These are phyloP conservation scores for Embidobia sp. DNA, from an alignment of 2,888 invertebrate species.

Conservation along the genomic window DNA sequence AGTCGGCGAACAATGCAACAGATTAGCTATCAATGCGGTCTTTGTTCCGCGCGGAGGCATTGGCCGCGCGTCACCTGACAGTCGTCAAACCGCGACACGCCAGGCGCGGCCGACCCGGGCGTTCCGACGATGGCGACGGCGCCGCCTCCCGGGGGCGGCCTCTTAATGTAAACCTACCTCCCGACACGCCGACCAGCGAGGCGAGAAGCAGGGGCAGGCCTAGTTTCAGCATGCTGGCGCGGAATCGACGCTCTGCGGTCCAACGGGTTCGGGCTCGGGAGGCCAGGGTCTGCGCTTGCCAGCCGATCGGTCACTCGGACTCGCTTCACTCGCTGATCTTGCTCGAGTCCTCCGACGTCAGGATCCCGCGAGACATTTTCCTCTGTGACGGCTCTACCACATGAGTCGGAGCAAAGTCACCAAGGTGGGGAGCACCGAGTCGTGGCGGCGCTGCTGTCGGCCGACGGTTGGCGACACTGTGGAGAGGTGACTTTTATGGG, in stretches of 20 bases:
- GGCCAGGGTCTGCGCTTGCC: neutral
- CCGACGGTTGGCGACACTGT: no score
- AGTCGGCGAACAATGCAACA: conserved; percentile 9
- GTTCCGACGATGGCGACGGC: no score
- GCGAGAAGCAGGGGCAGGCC: conserved; percentile 24
- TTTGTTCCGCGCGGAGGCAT: conserved; percentile 45
- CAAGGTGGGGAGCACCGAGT: no score
- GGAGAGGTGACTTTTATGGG: no score
- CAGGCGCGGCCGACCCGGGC: no score
- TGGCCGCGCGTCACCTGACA: conserved; percentile 23
- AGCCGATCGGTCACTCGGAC: conserved; percentile 8
- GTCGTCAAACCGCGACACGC: no score
- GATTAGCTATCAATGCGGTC: conserved; percentile 46
- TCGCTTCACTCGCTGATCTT: conserved; percentile 33
- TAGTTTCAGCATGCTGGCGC: conserved; percentile 33
- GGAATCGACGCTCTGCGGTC: neutral
- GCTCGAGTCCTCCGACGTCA: conserved; percentile 40
- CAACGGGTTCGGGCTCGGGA: no score
- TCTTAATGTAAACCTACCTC: conserved; percentile 54
- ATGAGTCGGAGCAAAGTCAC: conserved; percentile 7
- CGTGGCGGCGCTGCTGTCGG: no score
- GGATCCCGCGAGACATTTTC: conserved; percentile 53
- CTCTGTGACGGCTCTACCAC: conserved; percentile 22
- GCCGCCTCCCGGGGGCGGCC: no score
- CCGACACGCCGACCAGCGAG: conserved; percentile 33